Evolutionary conservation across 2,888 invertebrate species (phyloP).

Genomic region (Sericinus montela): DNA sequence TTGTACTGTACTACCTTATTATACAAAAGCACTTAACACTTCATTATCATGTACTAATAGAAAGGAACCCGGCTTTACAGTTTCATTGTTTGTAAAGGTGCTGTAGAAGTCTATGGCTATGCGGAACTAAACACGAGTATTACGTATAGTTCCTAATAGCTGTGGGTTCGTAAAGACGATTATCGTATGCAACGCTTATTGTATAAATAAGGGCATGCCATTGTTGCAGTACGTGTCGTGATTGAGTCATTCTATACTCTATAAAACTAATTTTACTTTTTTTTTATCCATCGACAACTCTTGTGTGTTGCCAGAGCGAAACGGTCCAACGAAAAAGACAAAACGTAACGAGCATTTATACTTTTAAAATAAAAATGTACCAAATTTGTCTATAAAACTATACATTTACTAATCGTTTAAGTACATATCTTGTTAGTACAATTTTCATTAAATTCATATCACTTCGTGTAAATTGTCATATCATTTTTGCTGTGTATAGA

Average conservation of each 20-base stretch:
- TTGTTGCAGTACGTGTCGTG: slow-evolving; percentile 78
- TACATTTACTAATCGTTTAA: slow-evolving; percentile 54
- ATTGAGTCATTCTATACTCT: slow-evolving; percentile 59
- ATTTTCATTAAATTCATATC: slow-evolving; percentile 73
- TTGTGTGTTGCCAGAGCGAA: slow-evolving; percentile 59
- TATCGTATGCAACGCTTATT: slow-evolving; percentile 79
- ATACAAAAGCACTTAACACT: slow-evolving; percentile 59
- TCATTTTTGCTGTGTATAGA: slow-evolving; percentile 69
- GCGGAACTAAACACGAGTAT: slow-evolving; percentile 8
- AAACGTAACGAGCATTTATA: slow-evolving; percentile 69
- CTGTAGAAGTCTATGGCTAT: slow-evolving; percentile 24
- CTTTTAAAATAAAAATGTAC: slow-evolving; percentile 51
- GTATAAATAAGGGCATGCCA: slow-evolving; percentile 74
- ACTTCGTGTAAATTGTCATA: slow-evolving; percentile 76
- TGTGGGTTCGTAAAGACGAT: slow-evolving; percentile 49
- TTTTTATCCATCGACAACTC: slow-evolving; percentile 26
- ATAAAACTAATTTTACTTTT: slow-evolving; percentile 20
- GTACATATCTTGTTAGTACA: slow-evolving; percentile 78
- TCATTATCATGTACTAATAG: slow-evolving; percentile 41
- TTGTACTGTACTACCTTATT: slow-evolving; percentile 27
- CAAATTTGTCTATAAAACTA: slow-evolving; percentile 60
- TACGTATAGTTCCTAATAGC: slow-evolving; percentile 55
- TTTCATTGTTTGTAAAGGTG: slow-evolving; percentile 27
- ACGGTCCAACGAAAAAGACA: slow-evolving; percentile 70
- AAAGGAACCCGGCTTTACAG: slow-evolving; percentile 44